A percentile compares a stretch with the other conserved stretches of the same genome.
These are phyloP conservation scores for Eumerus sabulonum DNA, from an alignment of 2,888 invertebrate genomes.

Conservation along the genomic window DNA sequence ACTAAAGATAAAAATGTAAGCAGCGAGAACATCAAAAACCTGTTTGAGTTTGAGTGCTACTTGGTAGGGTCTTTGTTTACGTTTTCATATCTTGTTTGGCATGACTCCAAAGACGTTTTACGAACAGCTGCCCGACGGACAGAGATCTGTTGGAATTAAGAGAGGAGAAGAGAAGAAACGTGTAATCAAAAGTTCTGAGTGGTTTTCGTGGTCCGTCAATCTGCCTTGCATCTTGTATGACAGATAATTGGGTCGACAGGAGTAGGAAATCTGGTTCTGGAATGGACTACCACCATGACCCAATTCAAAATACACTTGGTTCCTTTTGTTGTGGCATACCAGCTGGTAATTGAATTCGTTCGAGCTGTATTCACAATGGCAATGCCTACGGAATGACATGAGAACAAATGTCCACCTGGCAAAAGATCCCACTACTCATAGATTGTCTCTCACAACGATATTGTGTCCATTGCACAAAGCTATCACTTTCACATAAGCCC, in stretches of 20 bases:
- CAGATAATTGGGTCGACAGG: background rate
- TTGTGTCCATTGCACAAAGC: slow-evolving; percentile 12
- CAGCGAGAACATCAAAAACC: background rate
- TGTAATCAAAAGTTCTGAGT: slow-evolving; percentile 1
- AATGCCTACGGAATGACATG: too few relatives aligned
- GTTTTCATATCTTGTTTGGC: background rate
- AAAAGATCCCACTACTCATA: too few relatives aligned
- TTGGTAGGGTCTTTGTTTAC: slow-evolving; percentile 5
- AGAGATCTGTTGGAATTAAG: background rate
- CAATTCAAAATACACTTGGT: too few relatives aligned
- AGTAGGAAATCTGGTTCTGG: too few relatives aligned
- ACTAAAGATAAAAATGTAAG: background rate
- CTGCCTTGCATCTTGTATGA: background rate
- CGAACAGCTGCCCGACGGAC: background rate
- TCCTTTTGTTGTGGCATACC: too few relatives aligned
- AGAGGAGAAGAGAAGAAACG: background rate
- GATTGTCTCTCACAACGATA: background rate
- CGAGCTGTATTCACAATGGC: too few relatives aligned
- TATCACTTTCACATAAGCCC: too few relatives aligned
- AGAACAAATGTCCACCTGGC: too few relatives aligned
- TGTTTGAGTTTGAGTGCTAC: slow-evolving; percentile 4
- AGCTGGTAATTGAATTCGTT: too few relatives aligned
- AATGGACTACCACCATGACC: too few relatives aligned
- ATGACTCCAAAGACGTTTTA: background rate
- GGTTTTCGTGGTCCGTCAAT: too few relatives aligned